These are phyloP conservation scores for Siphlonurus alternatus DNA, from an alignment of 2,888 invertebrate genomes.

Conservation along the genomic window DNA sequence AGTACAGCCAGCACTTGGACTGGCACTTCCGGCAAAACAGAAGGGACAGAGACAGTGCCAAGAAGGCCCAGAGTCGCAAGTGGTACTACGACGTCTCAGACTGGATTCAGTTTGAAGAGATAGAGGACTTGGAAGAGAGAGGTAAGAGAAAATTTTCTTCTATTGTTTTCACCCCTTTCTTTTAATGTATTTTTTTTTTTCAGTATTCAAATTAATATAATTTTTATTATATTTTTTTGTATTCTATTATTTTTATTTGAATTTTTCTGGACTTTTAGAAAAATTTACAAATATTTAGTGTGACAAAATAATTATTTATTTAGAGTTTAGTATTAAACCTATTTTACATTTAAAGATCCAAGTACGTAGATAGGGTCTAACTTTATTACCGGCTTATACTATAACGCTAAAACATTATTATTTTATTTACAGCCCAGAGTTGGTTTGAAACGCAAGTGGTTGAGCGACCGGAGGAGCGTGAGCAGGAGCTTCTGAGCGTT, in stretches of 20 bases:
- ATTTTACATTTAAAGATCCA: no score
- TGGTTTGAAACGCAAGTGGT: constrained; percentile 59
- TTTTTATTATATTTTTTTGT: not conserved
- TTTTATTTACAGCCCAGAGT: constrained; percentile 49
- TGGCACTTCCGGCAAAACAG: constrained; percentile 97
- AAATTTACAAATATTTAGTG: no score
- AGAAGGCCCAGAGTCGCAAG: constrained; percentile 64
- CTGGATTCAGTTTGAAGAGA: constrained; percentile 89
- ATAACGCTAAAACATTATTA: not conserved
- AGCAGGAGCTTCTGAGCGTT: constrained; percentile 48
- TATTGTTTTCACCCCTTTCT: not conserved
- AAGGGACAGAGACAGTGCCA: constrained; percentile 65
- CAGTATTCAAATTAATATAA: no score
- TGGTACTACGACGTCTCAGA: constrained; percentile 85
- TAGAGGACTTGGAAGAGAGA: constrained; percentile 79
- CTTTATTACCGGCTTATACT: not conserved
- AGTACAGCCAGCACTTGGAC: constrained; percentile 90
- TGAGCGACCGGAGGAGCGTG: constrained; percentile 26
- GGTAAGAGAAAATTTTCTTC: constrained; percentile 32
- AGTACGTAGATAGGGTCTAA: no score
- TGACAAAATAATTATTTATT: no score
- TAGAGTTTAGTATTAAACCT: no score
- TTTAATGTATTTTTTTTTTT: not conserved
- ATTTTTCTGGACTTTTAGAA: no score
- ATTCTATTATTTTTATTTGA: not conserved